These are phyloP conservation scores for Stenopsyche tienmushanensis DNA, from an alignment of 1,140 invertebrate species.

Conservation along the genomic window DNA sequence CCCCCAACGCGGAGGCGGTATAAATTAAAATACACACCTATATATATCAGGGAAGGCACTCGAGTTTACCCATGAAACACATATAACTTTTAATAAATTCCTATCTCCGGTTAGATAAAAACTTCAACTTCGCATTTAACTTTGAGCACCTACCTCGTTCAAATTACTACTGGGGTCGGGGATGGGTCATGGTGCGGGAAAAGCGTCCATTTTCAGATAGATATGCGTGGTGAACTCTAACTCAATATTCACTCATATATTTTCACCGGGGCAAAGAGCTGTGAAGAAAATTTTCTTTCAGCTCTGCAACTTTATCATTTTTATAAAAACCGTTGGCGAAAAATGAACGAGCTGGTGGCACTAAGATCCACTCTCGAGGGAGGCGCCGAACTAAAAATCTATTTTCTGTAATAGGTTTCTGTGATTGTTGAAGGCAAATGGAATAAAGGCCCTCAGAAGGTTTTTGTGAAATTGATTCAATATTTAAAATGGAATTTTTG, in stretches of 20 bases:
- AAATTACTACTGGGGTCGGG: slow-evolving; percentile 10
- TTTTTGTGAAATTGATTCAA: too few relatives aligned
- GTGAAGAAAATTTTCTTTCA: too few relatives aligned
- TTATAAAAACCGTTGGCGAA: too few relatives aligned
- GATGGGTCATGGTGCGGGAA: neutral
- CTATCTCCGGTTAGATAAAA: slow-evolving; percentile 25
- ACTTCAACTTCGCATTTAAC: slow-evolving; percentile 26
- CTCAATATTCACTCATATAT: slow-evolving; percentile 16
- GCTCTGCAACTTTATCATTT: neutral
- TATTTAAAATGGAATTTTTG: too few relatives aligned
- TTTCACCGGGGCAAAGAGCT: neutral
- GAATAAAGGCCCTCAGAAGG: too few relatives aligned
- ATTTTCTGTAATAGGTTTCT: too few relatives aligned
- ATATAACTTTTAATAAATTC: slow-evolving; percentile 26
- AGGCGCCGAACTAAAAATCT: too few relatives aligned
- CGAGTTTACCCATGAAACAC: slow-evolving; percentile 4
- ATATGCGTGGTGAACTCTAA: slow-evolving; percentile 9
- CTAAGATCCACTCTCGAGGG: too few relatives aligned
- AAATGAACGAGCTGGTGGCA: too few relatives aligned
- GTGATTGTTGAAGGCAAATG: too few relatives aligned
- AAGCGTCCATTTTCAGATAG: neutral
- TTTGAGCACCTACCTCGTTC: slow-evolving; percentile 22
- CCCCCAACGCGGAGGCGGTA: slow-evolving; percentile 1
- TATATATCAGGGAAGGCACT: neutral
- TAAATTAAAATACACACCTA: slow-evolving; percentile 17